Conservation (phyloP, 1,140 invertebrate genomes). For the Temnothorax curvispinosus region DNA sequence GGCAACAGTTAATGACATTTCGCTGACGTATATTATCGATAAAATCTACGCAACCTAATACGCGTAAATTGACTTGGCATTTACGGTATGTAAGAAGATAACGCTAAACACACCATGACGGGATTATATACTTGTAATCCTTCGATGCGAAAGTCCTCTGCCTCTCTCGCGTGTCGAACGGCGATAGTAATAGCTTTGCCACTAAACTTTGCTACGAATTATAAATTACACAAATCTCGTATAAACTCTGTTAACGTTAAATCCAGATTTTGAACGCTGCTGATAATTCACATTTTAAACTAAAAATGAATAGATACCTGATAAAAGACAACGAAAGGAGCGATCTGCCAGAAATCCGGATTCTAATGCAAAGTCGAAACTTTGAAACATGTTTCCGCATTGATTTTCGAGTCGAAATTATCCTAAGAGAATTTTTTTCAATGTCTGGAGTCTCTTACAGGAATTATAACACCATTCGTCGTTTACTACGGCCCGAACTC, state of each 20-base stretch:
- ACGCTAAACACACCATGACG: neutral
- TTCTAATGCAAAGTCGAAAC: neutral
- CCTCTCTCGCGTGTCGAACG: neutral
- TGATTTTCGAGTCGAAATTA: neutral
- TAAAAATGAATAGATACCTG: neutral
- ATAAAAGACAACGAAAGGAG: neutral
- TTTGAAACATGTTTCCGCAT: neutral
- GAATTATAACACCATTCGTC: conserved; percentile 8
- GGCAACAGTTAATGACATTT: conserved; percentile 25
- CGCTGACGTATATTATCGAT: conserved; percentile 31
- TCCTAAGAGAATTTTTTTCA: neutral
- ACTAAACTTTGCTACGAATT: neutral
- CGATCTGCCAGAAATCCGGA: neutral
- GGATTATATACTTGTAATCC: neutral
- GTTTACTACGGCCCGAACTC: conserved; percentile 1
- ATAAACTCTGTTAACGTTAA: neutral
- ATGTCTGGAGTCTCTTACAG: neutral
- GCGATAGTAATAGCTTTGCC: neutral
- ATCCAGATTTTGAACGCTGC: neutral
- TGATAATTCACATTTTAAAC: neutral
- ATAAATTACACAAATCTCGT: neutral
- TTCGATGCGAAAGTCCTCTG: neutral
- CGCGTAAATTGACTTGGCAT: conserved; percentile 39
- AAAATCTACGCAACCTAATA: conserved; percentile 1
- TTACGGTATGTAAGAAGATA: neutral